Conservation (phyloP, 1,140 invertebrate species). For the Dreissena polymorpha region DNA sequence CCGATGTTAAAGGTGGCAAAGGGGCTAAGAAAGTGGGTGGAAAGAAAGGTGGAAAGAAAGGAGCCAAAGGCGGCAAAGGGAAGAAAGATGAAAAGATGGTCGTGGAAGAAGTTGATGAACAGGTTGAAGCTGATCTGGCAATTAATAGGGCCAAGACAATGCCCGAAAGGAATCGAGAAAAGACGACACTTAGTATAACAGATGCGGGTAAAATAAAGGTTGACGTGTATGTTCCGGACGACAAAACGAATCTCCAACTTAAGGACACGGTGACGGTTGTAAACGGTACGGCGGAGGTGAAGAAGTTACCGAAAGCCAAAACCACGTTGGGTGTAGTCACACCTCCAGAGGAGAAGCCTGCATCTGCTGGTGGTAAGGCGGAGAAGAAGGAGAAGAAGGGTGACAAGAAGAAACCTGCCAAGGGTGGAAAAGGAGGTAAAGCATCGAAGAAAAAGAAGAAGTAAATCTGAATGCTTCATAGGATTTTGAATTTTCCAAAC, state of each 20-base stretch:
- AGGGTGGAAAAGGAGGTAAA: constrained; percentile 34
- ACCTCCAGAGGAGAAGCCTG: constrained; percentile 7
- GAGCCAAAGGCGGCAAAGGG: neutral
- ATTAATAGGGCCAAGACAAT: constrained; percentile 39
- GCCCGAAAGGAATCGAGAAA: constrained; percentile 35
- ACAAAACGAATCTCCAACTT: constrained; percentile 31
- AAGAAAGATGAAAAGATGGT: constrained; percentile 20
- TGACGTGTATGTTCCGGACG: constrained; percentile 43
- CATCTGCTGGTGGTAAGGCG: neutral
- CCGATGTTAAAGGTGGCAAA: neutral
- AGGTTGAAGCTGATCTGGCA: neutral
- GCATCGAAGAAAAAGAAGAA: constrained; percentile 41
- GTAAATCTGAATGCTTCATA: neutral
- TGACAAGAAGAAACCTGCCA: constrained; percentile 18
- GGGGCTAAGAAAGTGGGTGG: neutral
- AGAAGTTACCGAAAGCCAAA: constrained; percentile 36
- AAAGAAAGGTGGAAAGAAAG: constrained; percentile 1
- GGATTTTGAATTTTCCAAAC: too few species aligned
- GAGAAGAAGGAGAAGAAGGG: constrained; percentile 16
- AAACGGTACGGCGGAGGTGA: constrained; percentile 13
- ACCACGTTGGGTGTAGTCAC: constrained; percentile 7
- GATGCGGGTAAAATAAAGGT: constrained; percentile 48
- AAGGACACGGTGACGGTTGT: constrained; percentile 45
- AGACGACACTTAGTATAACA: constrained; percentile 34
- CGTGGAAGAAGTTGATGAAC: constrained; percentile 11